Base-by-base conservation (phyloP, 1,140 invertebrate genomes). In the Drosophila sulfurigaster region DNA sequence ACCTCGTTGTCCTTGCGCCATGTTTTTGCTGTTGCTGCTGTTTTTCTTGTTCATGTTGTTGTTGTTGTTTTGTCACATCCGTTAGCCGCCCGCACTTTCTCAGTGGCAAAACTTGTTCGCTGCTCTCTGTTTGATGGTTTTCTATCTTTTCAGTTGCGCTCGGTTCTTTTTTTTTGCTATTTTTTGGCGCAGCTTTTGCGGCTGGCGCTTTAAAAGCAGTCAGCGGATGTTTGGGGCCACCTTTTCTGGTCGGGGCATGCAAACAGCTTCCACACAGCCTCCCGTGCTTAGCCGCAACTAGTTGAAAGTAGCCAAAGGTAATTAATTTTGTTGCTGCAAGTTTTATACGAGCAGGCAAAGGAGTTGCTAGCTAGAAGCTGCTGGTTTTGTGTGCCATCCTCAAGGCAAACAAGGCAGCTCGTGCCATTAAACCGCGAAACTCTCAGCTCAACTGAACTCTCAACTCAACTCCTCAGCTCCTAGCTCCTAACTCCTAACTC, bases 261-360 rank as follows among this genome's bases (percentile, higher is more conserved):
- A 78, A 82, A 81, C 74, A 62, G 68, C 46, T 30, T 11, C 25
- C 41, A 43, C 30, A 6, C 11, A 30, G 11, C 45, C n/a, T 16
- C 10, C 16, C 46, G 3, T 6, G 49, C 62, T 48, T 32, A 46
- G 74, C 81, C 70, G 64, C 83, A 88, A 78, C 78, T 62, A 90
- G 86, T 89, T 89, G 86, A 70, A 89, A 90, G 85, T 89, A 89
- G 85, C 85, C 86, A 81, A 90, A 89, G 85, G 86, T 89, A 89
- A 89, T 89, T 89, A 89, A 89, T 89, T 89, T 90, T 90, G 81
- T 79, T 90, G 86, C 76, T 86, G 72, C 45, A 90, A 83, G 75
- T 83, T 86, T 72, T 62, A 60, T 62, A 32, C 10, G 41, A 52
- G 38, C 43, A 28, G 1, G 20, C 28, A 45, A 32, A 51, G 28